These are phyloP conservation scores for Platorchestia sp. DNA, from an alignment of 1,140 invertebrate genomes.

Conservation along the genomic window DNA sequence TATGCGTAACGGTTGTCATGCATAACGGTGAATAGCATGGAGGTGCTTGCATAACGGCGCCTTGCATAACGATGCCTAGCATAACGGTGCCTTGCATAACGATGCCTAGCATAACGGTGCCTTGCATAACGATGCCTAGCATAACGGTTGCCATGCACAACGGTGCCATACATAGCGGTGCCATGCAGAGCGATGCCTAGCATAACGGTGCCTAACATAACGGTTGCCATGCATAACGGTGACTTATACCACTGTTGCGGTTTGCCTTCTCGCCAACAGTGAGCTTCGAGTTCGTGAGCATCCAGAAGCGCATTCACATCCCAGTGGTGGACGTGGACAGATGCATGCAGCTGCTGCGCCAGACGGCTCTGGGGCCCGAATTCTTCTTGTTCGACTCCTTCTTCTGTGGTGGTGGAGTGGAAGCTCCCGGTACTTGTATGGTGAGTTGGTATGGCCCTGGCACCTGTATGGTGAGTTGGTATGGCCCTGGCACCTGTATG, in stretches of 20 bases:
- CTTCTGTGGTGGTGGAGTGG: conserved; percentile 5
- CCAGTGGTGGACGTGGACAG: not conserved
- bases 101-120: too few relatives aligned
- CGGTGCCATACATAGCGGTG: too few relatives aligned
- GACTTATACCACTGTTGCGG: not conserved
- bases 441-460: not conserved
- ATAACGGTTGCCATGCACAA: too few relatives aligned
- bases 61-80: not conserved
- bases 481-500: not conserved
- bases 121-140: too few relatives aligned
- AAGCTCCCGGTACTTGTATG: not conserved
- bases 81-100: not conserved
- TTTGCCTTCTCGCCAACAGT: not conserved
- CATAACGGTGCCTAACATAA: too few relatives aligned
- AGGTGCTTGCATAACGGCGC: not conserved
- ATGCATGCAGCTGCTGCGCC: not conserved
- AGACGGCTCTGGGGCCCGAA: not conserved
- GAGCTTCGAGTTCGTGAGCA: not conserved
- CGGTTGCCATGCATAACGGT: not conserved
- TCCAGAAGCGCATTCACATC: conserved; percentile 4
- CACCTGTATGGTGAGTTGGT: conserved; percentile 15
- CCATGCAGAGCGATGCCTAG: not conserved
- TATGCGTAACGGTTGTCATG: too few relatives aligned
- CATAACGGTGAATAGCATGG: too few relatives aligned
- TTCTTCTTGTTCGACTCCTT: conserved; percentile 15